Percentiles rank a stretch among this genome's conserved stretches.
Conservation (phyloP, 2,888 invertebrate genomes). For the Hirtodrosophila trivittata region DNA sequence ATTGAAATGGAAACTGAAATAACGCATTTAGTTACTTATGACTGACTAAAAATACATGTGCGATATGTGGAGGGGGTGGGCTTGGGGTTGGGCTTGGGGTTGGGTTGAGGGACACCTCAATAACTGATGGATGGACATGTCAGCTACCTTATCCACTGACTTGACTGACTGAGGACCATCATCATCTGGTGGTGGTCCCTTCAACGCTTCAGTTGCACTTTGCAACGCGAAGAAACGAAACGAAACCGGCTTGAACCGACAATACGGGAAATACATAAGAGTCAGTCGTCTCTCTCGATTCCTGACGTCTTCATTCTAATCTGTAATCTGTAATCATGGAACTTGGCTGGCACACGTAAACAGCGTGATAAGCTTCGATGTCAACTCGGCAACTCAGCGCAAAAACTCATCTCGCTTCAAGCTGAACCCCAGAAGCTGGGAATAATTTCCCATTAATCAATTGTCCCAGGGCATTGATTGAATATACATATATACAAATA, state of each 20-base stretch:
- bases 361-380: slow-evolving; percentile 66
- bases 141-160: not conserved
- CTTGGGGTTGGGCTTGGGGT: too few relatives aligned
- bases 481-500: slow-evolving; percentile 1
- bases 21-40: slow-evolving; percentile 67
- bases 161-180: not conserved
- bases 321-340: slow-evolving; percentile 1
- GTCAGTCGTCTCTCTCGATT: not conserved
- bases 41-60: slow-evolving; percentile 65
- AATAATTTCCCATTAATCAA: slow-evolving; percentile 18
- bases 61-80: too few relatives aligned
- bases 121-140: slow-evolving; percentile 24
- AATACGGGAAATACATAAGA: not conserved
- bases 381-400: slow-evolving; percentile 16
- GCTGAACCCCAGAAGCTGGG: slow-evolving; percentile 1
- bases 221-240: slow-evolving; percentile 28
- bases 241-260: slow-evolving; percentile 31
- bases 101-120: slow-evolving; percentile 12
- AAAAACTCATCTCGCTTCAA: not conserved
- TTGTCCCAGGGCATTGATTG: slow-evolving; percentile 4
- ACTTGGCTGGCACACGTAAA: slow-evolving; percentile 52
- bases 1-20: slow-evolving; percentile 70
- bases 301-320: slow-evolving; percentile 21
- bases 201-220: slow-evolving; percentile 49
- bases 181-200: too few relatives aligned